phyloP scores from a whole-genome alignment of 2,888 invertebrate genomes.

The Operophtera brumata region DNA sequence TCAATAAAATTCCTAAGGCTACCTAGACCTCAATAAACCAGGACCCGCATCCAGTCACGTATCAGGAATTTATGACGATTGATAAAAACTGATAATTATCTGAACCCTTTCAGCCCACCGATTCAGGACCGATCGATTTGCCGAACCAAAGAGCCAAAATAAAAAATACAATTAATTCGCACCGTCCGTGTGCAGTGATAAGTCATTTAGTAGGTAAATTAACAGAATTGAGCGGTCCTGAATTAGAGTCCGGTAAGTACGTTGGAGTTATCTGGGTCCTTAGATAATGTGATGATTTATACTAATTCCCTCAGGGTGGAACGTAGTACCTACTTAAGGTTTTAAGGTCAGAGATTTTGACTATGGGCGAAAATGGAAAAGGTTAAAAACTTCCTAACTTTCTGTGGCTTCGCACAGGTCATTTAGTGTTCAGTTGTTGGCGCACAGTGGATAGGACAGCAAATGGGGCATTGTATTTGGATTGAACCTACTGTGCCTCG shows the following conservation, averaged over 20 bases:
- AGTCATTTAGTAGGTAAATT: too few relatives aligned
- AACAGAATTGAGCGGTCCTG: background rate
- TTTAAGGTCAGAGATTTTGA: background rate
- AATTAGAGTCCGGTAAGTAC: background rate
- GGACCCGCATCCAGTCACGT: constrained; percentile 11
- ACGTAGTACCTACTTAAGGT: background rate
- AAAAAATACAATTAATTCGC: background rate
- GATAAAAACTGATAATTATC: constrained; percentile 26
- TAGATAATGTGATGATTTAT: constrained; percentile 22
- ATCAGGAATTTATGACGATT: constrained; percentile 19
- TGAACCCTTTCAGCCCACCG: constrained; percentile 5
- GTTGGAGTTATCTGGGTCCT: constrained; percentile 8
- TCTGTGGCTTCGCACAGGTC: too few relatives aligned
- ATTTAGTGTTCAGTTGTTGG: too few relatives aligned
- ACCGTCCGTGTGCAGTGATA: too few relatives aligned
- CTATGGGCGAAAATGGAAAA: background rate
- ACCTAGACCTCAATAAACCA: constrained; percentile 20
- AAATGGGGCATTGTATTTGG: too few relatives aligned
- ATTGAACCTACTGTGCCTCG: too few relatives aligned
- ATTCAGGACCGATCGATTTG: background rate
- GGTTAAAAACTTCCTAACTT: too few relatives aligned
- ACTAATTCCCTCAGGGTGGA: constrained; percentile 11
- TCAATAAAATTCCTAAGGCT: constrained; percentile 4
- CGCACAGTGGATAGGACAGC: too few relatives aligned
- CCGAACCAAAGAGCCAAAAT: background rate